phyloP scores from a whole-genome alignment of 2,113 vertebrate genomes.

The Oryzias curvinotus region DNA sequence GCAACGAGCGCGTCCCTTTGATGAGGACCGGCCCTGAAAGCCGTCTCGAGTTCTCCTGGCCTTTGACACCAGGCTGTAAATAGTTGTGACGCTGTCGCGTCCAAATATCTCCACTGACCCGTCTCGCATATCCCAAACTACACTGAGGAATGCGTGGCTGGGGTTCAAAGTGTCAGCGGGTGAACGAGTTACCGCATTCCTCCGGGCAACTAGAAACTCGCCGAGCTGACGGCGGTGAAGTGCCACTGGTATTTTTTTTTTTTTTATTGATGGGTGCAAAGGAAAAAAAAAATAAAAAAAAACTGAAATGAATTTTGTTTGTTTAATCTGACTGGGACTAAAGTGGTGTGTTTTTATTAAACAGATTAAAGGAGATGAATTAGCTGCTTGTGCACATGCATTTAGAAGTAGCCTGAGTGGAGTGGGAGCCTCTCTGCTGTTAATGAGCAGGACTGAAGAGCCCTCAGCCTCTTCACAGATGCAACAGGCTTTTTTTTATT shows the following conservation, averaged over 20 bases:
- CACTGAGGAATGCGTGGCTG: slow-evolving; percentile 21
- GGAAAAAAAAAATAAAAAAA: neutral
- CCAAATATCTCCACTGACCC: slow-evolving; percentile 2
- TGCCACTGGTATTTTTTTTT: neutral
- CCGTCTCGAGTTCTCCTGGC: slow-evolving; percentile 31
- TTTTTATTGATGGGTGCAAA: neutral
- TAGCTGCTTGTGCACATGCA: too few relatives aligned
- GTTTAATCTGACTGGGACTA: neutral
- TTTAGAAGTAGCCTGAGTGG: too few relatives aligned
- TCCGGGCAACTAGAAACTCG: slow-evolving; percentile 1
- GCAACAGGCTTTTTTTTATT: slow-evolving; percentile 13
- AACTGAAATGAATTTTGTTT: neutral
- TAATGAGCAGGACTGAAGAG: slow-evolving; percentile 33
- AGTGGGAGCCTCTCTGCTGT: slow-evolving; percentile 40
- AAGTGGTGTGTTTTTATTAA: neutral
- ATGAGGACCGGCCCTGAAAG: slow-evolving; percentile 21
- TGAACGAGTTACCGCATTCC: neutral
- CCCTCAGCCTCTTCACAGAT: slow-evolving; percentile 18
- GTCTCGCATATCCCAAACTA: slow-evolving; percentile 10
- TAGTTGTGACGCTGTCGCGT: slow-evolving; percentile 4
- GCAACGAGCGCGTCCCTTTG: slow-evolving; percentile 10
- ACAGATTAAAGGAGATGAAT: neutral
- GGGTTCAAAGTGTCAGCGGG: slow-evolving; percentile 40
- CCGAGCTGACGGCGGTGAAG: neutral
- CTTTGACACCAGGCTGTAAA: slow-evolving; percentile 44